These are phyloP conservation scores for Drosophila nannoptera DNA, from an alignment of 1,140 invertebrate species.

Conservation along the genomic window DNA sequence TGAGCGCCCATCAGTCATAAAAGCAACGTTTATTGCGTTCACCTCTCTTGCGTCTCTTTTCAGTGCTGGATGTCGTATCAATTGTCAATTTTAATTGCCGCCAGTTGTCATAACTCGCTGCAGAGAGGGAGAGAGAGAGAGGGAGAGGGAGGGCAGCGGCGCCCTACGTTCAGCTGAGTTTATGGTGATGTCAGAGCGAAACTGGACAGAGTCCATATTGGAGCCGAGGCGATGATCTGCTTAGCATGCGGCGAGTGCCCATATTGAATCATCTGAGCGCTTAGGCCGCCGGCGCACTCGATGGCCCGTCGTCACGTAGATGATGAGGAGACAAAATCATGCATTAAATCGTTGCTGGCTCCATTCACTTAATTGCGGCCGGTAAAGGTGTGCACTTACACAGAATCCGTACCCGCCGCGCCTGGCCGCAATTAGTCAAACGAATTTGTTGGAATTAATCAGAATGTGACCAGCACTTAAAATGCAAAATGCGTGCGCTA, in stretches of 20 bases:
- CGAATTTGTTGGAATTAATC: constrained; percentile 74
- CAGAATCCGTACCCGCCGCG: constrained; percentile 39
- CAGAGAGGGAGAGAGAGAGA: constrained; percentile 11
- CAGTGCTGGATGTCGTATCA: constrained; percentile 50
- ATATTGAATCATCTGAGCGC: constrained; percentile 69
- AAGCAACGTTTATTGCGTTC: constrained; percentile 10
- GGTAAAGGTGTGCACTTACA: constrained; percentile 61
- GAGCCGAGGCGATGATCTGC: constrained; percentile 27
- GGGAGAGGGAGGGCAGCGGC: constrained; percentile 17
- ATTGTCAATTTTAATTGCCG: constrained; percentile 72
- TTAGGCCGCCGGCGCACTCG: constrained; percentile 30
- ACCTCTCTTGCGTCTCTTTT: not conserved
- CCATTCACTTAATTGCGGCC: constrained; percentile 64
- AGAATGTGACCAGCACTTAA: constrained; percentile 60
- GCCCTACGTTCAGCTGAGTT: constrained; percentile 43
- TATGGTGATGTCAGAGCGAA: constrained; percentile 49
- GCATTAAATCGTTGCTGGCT: constrained; percentile 64
- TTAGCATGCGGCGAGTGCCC: constrained; percentile 62
- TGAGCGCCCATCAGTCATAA: constrained; percentile 12
- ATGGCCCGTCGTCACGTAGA: constrained; percentile 59
- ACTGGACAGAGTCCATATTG: constrained; percentile 40
- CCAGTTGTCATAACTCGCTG: constrained; percentile 69
- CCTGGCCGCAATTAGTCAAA: constrained; percentile 66
- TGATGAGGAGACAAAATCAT: constrained; percentile 65
- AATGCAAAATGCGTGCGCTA: constrained; percentile 76